These are phyloP conservation scores for Drosophila tani DNA, from an alignment of 1,140 invertebrate species.

Conservation along the genomic window DNA sequence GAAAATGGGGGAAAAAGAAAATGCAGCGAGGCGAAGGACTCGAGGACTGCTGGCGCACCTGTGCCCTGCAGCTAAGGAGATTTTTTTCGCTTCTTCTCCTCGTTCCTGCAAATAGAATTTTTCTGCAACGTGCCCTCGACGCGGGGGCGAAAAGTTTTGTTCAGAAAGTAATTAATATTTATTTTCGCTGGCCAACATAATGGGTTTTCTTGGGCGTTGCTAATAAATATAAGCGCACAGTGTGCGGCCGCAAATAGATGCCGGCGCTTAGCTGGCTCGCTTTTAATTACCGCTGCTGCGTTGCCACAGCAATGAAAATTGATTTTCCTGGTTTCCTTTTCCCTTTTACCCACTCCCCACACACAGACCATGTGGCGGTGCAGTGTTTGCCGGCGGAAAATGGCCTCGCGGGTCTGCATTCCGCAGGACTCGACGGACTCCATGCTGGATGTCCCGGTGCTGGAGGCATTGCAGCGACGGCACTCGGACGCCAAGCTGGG, in stretches of 20 bases:
- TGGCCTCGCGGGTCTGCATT: conserved; percentile 88
- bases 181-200: conserved; percentile 58
- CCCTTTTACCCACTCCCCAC: not conserved
- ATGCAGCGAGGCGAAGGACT: conserved; percentile 25
- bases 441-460: conserved; percentile 90
- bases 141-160: conserved; percentile 59
- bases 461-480: conserved; percentile 90
- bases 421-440: conserved; percentile 93
- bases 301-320: conserved; percentile 35
- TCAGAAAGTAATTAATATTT: conserved; percentile 80
- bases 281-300: conserved; percentile 64
- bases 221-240: conserved; percentile 58
- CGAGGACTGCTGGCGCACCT: conserved; percentile 19
- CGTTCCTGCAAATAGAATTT: conserved; percentile 39
- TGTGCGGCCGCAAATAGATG: conserved; percentile 55
- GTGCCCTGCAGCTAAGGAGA: conserved; percentile 11
- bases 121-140: conserved; percentile 29
- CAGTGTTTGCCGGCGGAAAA: conserved; percentile 92
- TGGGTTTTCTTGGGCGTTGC: conserved; percentile 48
- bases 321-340: conserved; percentile 40
- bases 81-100: conserved; percentile 1
- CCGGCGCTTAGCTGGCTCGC: conserved; percentile 47
- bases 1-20: conserved; percentile 27
- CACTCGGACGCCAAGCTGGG: conserved; percentile 92
- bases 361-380: conserved; percentile 91